phyloP scores from a whole-genome alignment of 2,113 vertebrate genomes.

The Hemiprocne comata region DNA sequence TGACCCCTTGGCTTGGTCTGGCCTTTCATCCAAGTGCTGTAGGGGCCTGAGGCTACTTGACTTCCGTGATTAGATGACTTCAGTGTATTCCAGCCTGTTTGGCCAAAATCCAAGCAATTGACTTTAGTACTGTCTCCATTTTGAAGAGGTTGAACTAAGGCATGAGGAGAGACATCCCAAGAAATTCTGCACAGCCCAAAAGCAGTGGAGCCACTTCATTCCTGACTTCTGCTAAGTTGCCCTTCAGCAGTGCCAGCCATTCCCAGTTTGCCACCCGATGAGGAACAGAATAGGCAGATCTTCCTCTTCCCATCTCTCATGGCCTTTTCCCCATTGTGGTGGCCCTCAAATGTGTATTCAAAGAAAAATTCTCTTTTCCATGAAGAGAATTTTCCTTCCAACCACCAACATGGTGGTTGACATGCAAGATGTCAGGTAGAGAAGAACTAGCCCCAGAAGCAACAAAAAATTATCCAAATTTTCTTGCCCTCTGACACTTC shows the following conservation, averaged over 20 bases:
- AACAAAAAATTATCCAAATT: background rate
- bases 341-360: background rate
- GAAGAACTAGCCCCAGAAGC: background rate
- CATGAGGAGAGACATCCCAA: background rate
- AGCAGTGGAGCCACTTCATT: background rate
- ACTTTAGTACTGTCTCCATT: background rate
- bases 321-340: background rate
- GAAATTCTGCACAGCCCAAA: background rate
- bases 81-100: background rate
- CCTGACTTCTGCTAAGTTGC: background rate
- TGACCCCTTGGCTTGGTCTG: constrained; percentile 31
- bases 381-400: too few relatives aligned
- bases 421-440: background rate
- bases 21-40: constrained; percentile 32
- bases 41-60: constrained; percentile 16
- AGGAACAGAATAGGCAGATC: background rate
- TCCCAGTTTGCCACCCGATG: background rate
- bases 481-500: background rate
- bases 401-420: background rate
- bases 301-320: background rate
- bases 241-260: background rate
- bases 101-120: constrained; percentile 50
- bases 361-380: background rate
- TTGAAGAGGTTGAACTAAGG: background rate
- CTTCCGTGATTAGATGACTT: constrained; percentile 23